A percentile compares a stretch with the other conserved stretches of the same genome.
Evolutionary conservation across 2,888 invertebrate genomes (phyloP).

Genomic region (Microctonus aethiopoides): DNA sequence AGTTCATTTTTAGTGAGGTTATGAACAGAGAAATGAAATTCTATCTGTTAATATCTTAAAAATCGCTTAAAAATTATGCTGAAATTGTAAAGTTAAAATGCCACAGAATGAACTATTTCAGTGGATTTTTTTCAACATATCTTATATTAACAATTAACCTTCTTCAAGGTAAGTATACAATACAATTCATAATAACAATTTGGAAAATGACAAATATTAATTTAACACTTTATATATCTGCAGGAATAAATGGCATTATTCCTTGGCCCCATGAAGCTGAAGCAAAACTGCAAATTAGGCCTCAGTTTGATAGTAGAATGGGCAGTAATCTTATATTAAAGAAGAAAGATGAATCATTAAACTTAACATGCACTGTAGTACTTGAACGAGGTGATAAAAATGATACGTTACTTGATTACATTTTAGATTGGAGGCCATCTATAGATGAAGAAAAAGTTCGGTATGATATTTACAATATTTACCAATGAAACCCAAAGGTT

Average conservation of each 20-base stretch:
- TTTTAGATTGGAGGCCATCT: slow-evolving; percentile 45
- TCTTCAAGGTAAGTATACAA: slow-evolving; percentile 38
- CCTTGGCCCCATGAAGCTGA: slow-evolving; percentile 32
- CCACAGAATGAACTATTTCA: slow-evolving; percentile 43
- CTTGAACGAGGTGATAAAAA: slow-evolving; percentile 43
- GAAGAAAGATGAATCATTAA: slow-evolving; percentile 52
- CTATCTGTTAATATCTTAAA: no score
- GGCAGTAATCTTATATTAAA: slow-evolving; percentile 45
- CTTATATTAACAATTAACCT: slow-evolving; percentile 35
- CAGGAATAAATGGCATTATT: slow-evolving; percentile 36
- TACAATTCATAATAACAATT: no score
- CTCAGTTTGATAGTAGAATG: slow-evolving; percentile 40
- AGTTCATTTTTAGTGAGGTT: no score
- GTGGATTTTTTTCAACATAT: slow-evolving; percentile 38
- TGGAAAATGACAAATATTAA: no score
- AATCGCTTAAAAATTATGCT: background rate
- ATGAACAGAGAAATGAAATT: no score
- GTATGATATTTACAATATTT: slow-evolving; percentile 26
- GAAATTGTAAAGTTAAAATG: slow-evolving; percentile 37
- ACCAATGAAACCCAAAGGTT: no score
- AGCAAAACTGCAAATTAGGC: slow-evolving; percentile 44
- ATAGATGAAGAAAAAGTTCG: slow-evolving; percentile 38
- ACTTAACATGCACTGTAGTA: slow-evolving; percentile 52
- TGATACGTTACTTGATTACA: slow-evolving; percentile 37
- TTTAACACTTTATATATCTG: slow-evolving; percentile 30